A percentile compares a stretch with the other conserved stretches of the same genome.
These are phyloP conservation scores for Hydropsyche tenuis DNA, from an alignment of 1,140 invertebrate species.

Conservation along the genomic window DNA sequence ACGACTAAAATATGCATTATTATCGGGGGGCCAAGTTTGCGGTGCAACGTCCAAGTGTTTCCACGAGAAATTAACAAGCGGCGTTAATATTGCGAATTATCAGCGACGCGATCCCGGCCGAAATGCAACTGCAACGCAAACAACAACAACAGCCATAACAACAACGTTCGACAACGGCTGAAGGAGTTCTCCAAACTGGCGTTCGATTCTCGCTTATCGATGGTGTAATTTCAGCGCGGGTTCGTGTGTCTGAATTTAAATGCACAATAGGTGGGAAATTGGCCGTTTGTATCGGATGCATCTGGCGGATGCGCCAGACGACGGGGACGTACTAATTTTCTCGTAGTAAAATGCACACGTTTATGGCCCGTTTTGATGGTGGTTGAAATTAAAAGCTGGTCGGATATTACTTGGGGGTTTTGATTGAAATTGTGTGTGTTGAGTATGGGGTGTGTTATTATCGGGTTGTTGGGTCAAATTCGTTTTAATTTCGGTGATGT, in stretches of 20 bases:
- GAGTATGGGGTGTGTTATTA: too few relatives aligned
- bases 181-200: slow-evolving; percentile 1
- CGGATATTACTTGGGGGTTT: too few relatives aligned
- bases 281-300: not conserved
- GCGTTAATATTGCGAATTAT: slow-evolving; percentile 12
- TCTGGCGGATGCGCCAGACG: not conserved
- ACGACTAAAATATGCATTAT: slow-evolving; percentile 23
- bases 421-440: too few relatives aligned
- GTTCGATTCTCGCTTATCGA: slow-evolving; percentile 2
- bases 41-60: not conserved
- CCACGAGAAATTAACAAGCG: not conserved
- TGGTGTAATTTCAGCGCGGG: slow-evolving; percentile 19
- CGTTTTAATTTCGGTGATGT: too few relatives aligned
- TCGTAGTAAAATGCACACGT: too few relatives aligned
- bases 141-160: slow-evolving; percentile 7
- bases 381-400: too few relatives aligned
- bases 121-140: too few relatives aligned
- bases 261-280: slow-evolving; percentile 7
- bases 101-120: too few relatives aligned
- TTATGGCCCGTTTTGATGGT: too few relatives aligned
- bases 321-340: slow-evolving; percentile 2
- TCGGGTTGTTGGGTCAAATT: too few relatives aligned
- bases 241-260: slow-evolving; percentile 6
- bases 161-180: not conserved
- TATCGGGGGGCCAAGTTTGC: not conserved